phyloP scores from a whole-genome alignment of 2,888 invertebrate genomes.

The Minunthozetes semirufus region DNA sequence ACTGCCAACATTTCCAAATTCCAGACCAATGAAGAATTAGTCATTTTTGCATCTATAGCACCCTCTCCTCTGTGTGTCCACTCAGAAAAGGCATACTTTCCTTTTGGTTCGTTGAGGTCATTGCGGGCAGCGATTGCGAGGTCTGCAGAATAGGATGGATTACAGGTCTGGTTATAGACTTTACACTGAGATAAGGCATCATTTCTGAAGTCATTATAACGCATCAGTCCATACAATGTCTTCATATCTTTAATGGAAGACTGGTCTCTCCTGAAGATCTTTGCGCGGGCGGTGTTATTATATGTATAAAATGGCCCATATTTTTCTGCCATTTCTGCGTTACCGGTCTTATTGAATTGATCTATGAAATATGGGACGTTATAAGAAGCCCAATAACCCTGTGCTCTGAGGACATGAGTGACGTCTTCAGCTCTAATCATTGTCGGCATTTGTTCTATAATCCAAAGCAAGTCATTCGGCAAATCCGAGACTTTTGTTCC shows the following conservation, averaged over 20 bases:
- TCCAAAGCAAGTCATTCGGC: slow-evolving; percentile 47
- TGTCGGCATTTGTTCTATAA: slow-evolving; percentile 48
- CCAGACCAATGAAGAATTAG: background rate
- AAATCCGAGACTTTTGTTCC: slow-evolving; percentile 51
- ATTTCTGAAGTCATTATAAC: slow-evolving; percentile 46
- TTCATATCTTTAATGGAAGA: slow-evolving; percentile 45
- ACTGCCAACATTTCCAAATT: slow-evolving; percentile 32
- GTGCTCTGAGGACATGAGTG: slow-evolving; percentile 32
- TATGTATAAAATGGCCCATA: slow-evolving; percentile 45
- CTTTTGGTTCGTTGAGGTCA: slow-evolving; percentile 37
- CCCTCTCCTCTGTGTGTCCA: slow-evolving; percentile 11
- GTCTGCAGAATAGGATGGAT: slow-evolving; percentile 33
- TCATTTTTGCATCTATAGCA: slow-evolving; percentile 37
- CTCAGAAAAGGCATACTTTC: slow-evolving; percentile 2
- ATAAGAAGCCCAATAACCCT: slow-evolving; percentile 49
- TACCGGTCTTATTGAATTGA: slow-evolving; percentile 47
- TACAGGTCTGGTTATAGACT: slow-evolving; percentile 14
- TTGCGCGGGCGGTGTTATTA: slow-evolving; percentile 48
- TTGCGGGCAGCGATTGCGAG: slow-evolving; percentile 36
- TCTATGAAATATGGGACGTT: slow-evolving; percentile 48
- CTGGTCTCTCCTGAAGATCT: slow-evolving; percentile 48
- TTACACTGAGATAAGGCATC: slow-evolving; percentile 36
- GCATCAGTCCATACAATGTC: slow-evolving; percentile 47
- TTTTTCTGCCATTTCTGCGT: slow-evolving; percentile 45
- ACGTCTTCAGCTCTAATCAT: slow-evolving; percentile 45